These are phyloP conservation scores for Eurystomus gularis DNA, from an alignment of 2,113 vertebrate genomes.

Conservation along the genomic window DNA sequence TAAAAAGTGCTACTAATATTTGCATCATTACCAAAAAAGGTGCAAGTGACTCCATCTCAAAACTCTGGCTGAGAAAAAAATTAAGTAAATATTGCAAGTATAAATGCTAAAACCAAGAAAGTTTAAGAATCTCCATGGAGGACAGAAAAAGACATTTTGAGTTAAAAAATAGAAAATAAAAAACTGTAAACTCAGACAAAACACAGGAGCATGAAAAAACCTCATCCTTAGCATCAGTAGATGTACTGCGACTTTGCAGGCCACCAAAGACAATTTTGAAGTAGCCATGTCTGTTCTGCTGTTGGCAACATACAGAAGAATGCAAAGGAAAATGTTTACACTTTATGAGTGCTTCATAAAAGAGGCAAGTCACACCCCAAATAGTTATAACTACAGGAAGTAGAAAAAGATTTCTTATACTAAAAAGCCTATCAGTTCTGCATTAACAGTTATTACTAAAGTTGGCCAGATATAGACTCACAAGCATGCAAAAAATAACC, in stretches of 20 bases:
- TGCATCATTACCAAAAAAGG: background rate
- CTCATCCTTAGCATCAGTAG: background rate
- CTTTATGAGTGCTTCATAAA: background rate
- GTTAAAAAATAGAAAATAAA: background rate
- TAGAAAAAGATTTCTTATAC: background rate
- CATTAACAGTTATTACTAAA: background rate
- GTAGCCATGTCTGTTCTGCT: background rate
- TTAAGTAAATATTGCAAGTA: background rate
- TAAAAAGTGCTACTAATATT: background rate
- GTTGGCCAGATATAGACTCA: background rate
- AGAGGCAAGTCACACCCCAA: background rate
- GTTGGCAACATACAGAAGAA: background rate
- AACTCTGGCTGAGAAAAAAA: background rate
- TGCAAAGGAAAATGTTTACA: background rate
- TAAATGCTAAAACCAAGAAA: background rate
- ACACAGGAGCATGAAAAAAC: background rate
- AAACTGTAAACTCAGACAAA: background rate
- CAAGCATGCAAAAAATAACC: background rate
- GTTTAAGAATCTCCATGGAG: background rate
- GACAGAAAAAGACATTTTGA: background rate
- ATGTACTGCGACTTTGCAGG: background rate
- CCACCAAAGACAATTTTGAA: background rate
- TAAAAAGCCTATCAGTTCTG: background rate
- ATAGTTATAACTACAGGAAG: background rate
- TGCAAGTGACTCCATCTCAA: background rate